Conservation (phyloP, 1,140 invertebrate species). For the Drosophila biarmipes region DNA sequence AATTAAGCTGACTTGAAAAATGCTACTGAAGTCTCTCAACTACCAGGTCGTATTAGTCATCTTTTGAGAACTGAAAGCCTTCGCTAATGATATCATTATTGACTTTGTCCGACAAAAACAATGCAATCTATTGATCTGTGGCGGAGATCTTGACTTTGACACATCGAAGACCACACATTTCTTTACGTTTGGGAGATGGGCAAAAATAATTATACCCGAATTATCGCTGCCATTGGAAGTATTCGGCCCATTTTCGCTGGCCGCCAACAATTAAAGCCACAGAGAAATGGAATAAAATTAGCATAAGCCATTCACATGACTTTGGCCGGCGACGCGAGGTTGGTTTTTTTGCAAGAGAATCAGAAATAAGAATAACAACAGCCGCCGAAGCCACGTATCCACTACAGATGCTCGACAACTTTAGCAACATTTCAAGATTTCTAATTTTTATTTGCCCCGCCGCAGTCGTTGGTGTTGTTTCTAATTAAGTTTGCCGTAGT, state of each 20-base stretch:
- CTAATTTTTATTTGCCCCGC: slow-evolving; percentile 68
- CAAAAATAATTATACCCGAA: slow-evolving; percentile 16
- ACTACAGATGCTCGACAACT: slow-evolving; percentile 57
- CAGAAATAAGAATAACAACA: slow-evolving; percentile 27
- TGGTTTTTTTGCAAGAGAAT: slow-evolving; percentile 37
- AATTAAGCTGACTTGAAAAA: slow-evolving; percentile 4
- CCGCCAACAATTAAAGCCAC: slow-evolving; percentile 29
- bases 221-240: slow-evolving; percentile 21
- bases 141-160: slow-evolving; percentile 4
- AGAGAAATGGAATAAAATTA: slow-evolving; percentile 38
- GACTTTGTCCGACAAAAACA: slow-evolving; percentile 17
- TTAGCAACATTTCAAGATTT: slow-evolving; percentile 64
- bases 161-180: slow-evolving; percentile 2
- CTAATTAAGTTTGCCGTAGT: slow-evolving; percentile 66
- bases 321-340: not conserved
- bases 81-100: slow-evolving; percentile 23
- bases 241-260: slow-evolving; percentile 16
- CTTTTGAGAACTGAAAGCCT: not conserved
- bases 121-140: slow-evolving; percentile 7
- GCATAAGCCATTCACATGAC: slow-evolving; percentile 45
- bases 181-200: not conserved
- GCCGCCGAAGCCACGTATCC: slow-evolving; percentile 37
- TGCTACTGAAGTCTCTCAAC: not conserved
- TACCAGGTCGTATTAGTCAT: slow-evolving; percentile 19
- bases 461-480: slow-evolving; percentile 54